phyloP scores from a whole-genome alignment of 2,113 vertebrate species.

The Halichoeres trimaculatus region DNA sequence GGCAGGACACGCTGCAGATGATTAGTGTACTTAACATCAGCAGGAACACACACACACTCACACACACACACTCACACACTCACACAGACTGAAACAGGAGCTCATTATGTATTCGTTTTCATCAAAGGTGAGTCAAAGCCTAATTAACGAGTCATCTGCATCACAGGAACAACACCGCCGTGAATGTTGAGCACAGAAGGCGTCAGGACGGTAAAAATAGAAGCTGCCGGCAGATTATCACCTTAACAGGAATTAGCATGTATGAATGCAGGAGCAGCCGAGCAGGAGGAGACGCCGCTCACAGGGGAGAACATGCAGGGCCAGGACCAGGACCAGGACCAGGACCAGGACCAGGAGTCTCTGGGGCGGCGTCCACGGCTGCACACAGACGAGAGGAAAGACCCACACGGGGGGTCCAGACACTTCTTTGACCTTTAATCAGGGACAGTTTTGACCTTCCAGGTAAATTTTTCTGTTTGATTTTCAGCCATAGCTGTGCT shows the following conservation, averaged over 20 bases:
- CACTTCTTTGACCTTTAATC: no score
- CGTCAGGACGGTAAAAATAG: conserved; percentile 1
- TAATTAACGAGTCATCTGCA: neutral
- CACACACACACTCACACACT: neutral
- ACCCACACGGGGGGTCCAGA: no score
- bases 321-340: neutral
- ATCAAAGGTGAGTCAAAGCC: conserved; percentile 6
- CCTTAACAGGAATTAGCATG: conserved; percentile 28
- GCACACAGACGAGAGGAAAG: no score
- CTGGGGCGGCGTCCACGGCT: conserved; percentile 22
- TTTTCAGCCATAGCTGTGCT: no score
- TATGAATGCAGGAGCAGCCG: conserved; percentile 36
- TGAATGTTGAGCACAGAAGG: neutral
- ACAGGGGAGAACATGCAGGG: conserved; percentile 9
- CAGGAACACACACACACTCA: neutral
- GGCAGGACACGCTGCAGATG: no score
- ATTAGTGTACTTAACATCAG: neutral
- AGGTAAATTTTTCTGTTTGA: no score
- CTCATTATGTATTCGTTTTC: neutral
- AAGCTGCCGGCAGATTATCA: neutral
- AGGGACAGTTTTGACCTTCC: no score
- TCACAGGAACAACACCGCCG: neutral
- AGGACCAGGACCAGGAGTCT: no score
- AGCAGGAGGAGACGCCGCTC: conserved; percentile 38
- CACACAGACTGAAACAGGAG: neutral